Percentiles rank a stretch among this genome's conserved stretches.
These are phyloP conservation scores for Drosophila sproati DNA, from an alignment of 1,140 invertebrate species.

Conservation along the genomic window DNA sequence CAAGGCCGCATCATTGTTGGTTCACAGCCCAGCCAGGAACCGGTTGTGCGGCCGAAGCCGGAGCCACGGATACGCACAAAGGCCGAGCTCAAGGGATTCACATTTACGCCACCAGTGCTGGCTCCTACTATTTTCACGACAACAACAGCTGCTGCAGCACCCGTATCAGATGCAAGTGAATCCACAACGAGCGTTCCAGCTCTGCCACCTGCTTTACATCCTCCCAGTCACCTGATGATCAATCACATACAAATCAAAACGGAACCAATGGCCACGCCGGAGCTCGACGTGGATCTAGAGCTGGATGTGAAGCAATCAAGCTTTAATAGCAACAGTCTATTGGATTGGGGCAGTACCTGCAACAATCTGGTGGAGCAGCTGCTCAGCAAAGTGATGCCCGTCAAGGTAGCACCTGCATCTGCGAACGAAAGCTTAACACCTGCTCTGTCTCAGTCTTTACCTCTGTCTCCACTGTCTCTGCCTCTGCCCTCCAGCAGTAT, in stretches of 20 bases:
- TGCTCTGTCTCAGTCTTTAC: too few relatives aligned
- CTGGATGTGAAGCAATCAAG: constrained; percentile 12
- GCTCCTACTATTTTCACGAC: constrained; percentile 47
- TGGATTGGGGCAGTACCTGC: constrained; percentile 81
- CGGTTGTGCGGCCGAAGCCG: constrained; percentile 84
- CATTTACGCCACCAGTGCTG: constrained; percentile 63
- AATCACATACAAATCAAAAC: constrained; percentile 72
- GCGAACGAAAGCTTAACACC: background rate
- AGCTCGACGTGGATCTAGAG: constrained; percentile 33
- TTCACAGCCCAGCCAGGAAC: constrained; percentile 30
- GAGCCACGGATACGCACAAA: constrained; percentile 91
- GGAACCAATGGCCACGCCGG: constrained; percentile 41
- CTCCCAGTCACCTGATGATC: constrained; percentile 51
- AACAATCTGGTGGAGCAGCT: constrained; percentile 81
- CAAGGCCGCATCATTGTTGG: constrained; percentile 12
- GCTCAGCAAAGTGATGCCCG: constrained; percentile 36
- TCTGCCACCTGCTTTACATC: background rate
- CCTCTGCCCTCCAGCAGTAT: constrained; percentile 33
- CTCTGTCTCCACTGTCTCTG: background rate
- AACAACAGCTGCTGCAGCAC: background rate
- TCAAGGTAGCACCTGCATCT: background rate
- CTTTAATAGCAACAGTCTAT: constrained; percentile 43
- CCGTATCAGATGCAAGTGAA: background rate
- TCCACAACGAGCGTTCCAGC: constrained; percentile 22
- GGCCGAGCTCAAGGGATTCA: constrained; percentile 91